Base-by-base conservation (phyloP, 2,888 invertebrate species). In the Leptarthrus brevirostris region DNA sequence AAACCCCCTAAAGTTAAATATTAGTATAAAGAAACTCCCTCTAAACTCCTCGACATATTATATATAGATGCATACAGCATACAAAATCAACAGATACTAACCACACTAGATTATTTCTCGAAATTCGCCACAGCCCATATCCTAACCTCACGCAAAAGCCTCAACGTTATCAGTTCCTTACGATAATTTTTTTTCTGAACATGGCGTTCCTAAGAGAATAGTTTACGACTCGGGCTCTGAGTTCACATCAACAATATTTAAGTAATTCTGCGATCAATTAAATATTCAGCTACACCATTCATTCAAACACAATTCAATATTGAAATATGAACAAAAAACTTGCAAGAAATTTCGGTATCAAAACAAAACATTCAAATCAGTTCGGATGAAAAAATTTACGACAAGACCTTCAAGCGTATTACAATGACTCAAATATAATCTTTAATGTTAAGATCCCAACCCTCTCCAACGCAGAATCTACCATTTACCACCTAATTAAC, bases 281-380 rank as follows among this genome's bases (percentile, higher is more conserved):
- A 2, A 22, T 22, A 54, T 54, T 22, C n/a, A 14, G 2, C 1
- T 20, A 54, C 10, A 54, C 22, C 12, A 14, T 52, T 16, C 52
- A 3, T n/a, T 47, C 54, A 69, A 69, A 69, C 64, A 12, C 66
- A 44, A 3, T 74, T 24, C 20, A 69, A 73, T 49, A 73, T 64
- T 16, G 73, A 73, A 30, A n/a, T 53, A 30, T 34, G 52, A 12
- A 73, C 52, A 36, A 74, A 54, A n/a, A 54, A 74, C 22, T 34
- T 74, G 2, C 8, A 64, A 5, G 14, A 74, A 24, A 74, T 69
- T 18, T 64, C 74, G 40, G 74, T 69, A 54, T 34, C 74, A 20
- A n/a, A n/a, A n/a, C 44, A 1, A 44, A n/a, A 1, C 69, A 74
- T 3, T 10, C 40, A 14, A 18, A 30, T 2, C 5, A 24, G 2